Conservation (phyloP, 2,888 invertebrate species). For the Lepidonotus clava region DNA sequence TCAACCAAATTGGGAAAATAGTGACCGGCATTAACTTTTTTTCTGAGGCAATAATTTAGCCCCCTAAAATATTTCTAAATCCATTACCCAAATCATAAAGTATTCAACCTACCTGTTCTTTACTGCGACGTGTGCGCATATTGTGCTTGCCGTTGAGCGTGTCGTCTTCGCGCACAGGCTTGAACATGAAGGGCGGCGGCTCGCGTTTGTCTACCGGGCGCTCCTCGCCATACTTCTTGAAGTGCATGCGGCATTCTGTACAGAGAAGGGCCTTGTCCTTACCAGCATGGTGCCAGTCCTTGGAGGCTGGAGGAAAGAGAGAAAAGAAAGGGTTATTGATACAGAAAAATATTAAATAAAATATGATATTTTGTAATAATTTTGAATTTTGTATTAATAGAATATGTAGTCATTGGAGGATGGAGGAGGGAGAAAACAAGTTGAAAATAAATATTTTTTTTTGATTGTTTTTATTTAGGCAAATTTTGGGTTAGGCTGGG, state of each 20-base stretch:
- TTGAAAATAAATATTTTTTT: too few species aligned
- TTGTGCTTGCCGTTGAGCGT: slow-evolving; percentile 75
- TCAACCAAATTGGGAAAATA: neutral
- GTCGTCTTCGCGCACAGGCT: slow-evolving; percentile 80
- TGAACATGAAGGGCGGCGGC: slow-evolving; percentile 81
- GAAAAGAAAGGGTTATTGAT: neutral
- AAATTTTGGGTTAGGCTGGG: too few species aligned
- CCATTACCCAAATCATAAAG: too few species aligned
- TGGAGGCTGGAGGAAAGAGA: slow-evolving; percentile 82
- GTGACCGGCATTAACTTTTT: too few species aligned
- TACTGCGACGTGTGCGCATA: slow-evolving; percentile 77
- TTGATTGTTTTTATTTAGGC: too few species aligned
- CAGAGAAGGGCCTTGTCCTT: slow-evolving; percentile 87
- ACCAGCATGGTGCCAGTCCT: slow-evolving; percentile 88
- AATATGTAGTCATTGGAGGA: too few species aligned
- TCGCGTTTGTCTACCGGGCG: slow-evolving; percentile 84
- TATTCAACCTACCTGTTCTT: slow-evolving; percentile 46
- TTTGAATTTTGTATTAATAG: too few species aligned
- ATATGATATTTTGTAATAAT: too few species aligned
- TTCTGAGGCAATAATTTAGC: too few species aligned
- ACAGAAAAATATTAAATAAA: neutral
- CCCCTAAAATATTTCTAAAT: too few species aligned
- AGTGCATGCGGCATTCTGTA: slow-evolving; percentile 88
- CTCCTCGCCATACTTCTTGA: slow-evolving; percentile 89
- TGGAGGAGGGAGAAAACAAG: too few species aligned